Base-by-base conservation (phyloP, 2,113 vertebrate genomes). In the Lutjanus erythropterus region DNA sequence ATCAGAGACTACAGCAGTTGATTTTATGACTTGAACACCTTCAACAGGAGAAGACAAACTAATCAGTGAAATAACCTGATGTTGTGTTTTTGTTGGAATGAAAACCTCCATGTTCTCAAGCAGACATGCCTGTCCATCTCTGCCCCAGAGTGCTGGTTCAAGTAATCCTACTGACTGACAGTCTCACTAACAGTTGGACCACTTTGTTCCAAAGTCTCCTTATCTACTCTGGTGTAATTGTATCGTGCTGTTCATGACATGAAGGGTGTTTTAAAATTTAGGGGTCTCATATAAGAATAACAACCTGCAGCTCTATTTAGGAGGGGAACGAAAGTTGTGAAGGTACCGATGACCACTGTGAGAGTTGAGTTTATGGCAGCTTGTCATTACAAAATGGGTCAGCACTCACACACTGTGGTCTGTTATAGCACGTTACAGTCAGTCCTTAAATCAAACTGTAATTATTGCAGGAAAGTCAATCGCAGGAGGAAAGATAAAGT, bases 41-140 rank as follows among this genome's bases (percentile, higher is more conserved):
- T 73, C 65, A 83, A 88, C 55, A 59, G 67, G 58, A 68, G 52
- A 74, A 56, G 81, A 80, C 79, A 86, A 88, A 85, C 75, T 82
- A 82, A 88, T 89, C 87, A 86, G 60, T 62, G 66, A 80, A 89
- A 80, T 69, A 67, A 75, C 50, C 35, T 21, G 65, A 65, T 52
- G 71, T 59, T 0, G 73, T 88, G 87, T 89, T 91, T 89, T 81
- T 80, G 61, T 87, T 90, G 78, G 82, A 87, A 62, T 6, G 14
- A 70, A 84, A 73, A 61, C 25, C 53, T 58, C 41, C 42, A 42
- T 66, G 59, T 61, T 55, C 69, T 53, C 69, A 5, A 18, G 55
- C 65, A 75, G 60, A 75, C 55, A 31, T 0, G 4, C 44, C 58
- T 60, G 42, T 64, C 77, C 65, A 62, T 79, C 59, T 25, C 60